A percentile compares a stretch with the other conserved stretches of the same genome.
These are phyloP conservation scores for Perca fluviatilis DNA, from an alignment of 2,113 vertebrate species.

Conservation along the genomic window DNA sequence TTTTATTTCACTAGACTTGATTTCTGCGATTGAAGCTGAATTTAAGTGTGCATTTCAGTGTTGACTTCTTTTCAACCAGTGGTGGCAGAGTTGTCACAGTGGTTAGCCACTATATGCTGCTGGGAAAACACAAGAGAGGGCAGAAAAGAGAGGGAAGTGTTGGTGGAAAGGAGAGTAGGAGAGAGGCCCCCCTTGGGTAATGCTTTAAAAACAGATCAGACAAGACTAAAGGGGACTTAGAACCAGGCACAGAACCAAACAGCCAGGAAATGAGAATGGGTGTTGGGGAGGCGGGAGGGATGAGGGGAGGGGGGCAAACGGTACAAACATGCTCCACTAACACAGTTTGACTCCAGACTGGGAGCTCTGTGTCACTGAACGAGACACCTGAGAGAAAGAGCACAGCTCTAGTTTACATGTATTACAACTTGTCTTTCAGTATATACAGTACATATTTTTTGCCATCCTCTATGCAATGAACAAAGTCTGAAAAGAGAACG, in stretches of 20 bases:
- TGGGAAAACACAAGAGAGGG: conserved; percentile 57
- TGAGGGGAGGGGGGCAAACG: conserved; percentile 26
- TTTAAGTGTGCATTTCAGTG: neutral
- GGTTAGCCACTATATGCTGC: conserved; percentile 13
- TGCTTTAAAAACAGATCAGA: conserved; percentile 79
- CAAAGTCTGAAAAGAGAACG: too few species aligned
- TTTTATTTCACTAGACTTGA: conserved; percentile 42
- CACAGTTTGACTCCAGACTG: conserved; percentile 51
- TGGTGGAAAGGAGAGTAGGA: conserved; percentile 31
- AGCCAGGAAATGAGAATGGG: conserved; percentile 78
- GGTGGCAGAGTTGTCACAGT: conserved; percentile 35
- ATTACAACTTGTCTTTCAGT: too few species aligned
- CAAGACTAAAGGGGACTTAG: conserved; percentile 70
- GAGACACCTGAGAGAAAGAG: neutral
- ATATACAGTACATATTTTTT: too few species aligned
- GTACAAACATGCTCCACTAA: conserved; percentile 51
- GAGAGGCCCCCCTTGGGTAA: conserved; percentile 36
- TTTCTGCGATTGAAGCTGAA: conserved; percentile 20
- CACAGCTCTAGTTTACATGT: too few species aligned
- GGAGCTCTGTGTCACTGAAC: neutral
- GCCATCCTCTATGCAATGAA: too few species aligned
- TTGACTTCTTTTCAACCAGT: conserved; percentile 7
- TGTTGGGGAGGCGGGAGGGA: conserved; percentile 31
- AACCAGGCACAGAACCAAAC: conserved; percentile 60
- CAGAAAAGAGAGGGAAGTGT: conserved; percentile 21